Evolutionary conservation across 2,888 invertebrate species (phyloP).

Genomic region (Tyria jacobaeae): DNA sequence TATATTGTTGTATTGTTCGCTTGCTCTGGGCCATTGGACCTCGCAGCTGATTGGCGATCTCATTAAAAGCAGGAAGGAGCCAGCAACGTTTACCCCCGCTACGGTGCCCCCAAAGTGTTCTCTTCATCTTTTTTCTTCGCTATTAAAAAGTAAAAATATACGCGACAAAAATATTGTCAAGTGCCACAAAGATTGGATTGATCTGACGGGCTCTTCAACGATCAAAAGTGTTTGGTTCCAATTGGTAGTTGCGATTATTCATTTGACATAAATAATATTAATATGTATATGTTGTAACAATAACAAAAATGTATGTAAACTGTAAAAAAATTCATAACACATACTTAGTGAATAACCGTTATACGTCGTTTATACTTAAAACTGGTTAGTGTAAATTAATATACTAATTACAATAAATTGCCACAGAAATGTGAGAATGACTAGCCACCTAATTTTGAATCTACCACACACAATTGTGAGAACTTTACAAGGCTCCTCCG

Average conservation of each 20-base stretch:
- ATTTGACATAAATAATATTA: conserved; percentile 23
- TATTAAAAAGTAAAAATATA: conserved; percentile 36
- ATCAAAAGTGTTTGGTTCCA: conserved; percentile 40
- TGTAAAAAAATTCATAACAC: no score
- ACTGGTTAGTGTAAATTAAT: no score
- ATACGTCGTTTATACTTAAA: no score
- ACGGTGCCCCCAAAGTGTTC: conserved; percentile 54
- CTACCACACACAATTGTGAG: background rate
- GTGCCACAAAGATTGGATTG: conserved; percentile 50
- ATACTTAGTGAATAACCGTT: no score
- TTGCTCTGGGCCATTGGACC: conserved; percentile 31
- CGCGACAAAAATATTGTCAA: conserved; percentile 29
- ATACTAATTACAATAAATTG: no score
- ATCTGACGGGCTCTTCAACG: conserved; percentile 53
- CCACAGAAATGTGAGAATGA: no score
- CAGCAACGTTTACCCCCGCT: conserved; percentile 65
- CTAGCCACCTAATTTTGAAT: background rate
- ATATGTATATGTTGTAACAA: conserved; percentile 8
- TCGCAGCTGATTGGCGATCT: conserved; percentile 74
- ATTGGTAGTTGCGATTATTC: conserved; percentile 30
- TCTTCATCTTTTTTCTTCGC: conserved; percentile 49
- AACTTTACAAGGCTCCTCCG: background rate
- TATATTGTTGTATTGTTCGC: conserved; percentile 23
- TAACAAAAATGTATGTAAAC: no score
- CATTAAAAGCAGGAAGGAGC: conserved; percentile 79